A percentile compares a stretch with the other conserved stretches of the same genome.
Conservation (phyloP, 1,140 invertebrate species). For the Nymphalis io region DNA sequence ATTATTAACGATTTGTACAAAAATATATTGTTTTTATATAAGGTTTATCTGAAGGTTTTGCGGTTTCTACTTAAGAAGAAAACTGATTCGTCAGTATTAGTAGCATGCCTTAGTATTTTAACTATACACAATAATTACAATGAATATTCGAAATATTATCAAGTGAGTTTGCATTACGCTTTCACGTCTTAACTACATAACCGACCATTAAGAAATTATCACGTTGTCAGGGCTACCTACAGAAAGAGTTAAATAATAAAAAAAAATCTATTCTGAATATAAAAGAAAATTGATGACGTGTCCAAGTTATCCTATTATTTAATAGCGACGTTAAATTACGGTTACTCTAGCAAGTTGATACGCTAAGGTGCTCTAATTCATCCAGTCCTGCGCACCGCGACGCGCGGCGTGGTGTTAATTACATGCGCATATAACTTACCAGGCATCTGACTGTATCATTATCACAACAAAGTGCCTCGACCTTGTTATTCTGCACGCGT, state of each 20-base stretch:
- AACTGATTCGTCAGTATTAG: neutral
- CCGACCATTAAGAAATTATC: too few relatives aligned
- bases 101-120: too few relatives aligned
- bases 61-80: slow-evolving; percentile 5
- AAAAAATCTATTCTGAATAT: too few relatives aligned
- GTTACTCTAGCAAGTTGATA: slow-evolving; percentile 6
- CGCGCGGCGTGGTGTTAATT: neutral
- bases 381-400: slow-evolving; percentile 9
- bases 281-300: too few relatives aligned
- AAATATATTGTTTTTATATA: neutral
- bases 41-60: slow-evolving; percentile 7
- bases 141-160: too few relatives aligned
- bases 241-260: too few relatives aligned
- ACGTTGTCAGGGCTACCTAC: too few relatives aligned
- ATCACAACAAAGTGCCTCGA: neutral
- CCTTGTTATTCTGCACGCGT: neutral
- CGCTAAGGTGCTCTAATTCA: neutral
- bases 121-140: too few relatives aligned
- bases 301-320: neutral
- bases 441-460: neutral
- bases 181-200: too few relatives aligned
- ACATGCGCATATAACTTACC: neutral
- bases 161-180: too few relatives aligned
- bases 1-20: neutral
- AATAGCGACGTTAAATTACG: neutral